Conservation (phyloP, 2,888 invertebrate genomes). For the Drosophila multiciliata region DNA sequence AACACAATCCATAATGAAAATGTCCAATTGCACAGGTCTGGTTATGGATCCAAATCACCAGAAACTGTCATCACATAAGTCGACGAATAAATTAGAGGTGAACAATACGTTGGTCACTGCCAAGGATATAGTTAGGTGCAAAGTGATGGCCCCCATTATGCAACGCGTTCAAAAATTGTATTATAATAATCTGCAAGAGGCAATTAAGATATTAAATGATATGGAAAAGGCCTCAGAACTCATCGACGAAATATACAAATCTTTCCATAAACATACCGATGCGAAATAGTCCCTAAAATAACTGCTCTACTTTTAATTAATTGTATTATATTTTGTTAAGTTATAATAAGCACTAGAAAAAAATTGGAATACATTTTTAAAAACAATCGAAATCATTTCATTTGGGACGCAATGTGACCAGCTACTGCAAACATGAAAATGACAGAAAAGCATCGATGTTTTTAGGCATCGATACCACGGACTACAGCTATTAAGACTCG, state of each 20-base stretch:
- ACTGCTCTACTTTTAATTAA: background rate
- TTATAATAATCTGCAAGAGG: slow-evolving; percentile 73
- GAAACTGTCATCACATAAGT: background rate
- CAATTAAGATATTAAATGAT: slow-evolving; percentile 78
- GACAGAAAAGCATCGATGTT: background rate
- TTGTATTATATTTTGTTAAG: slow-evolving; percentile 8
- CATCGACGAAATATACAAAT: slow-evolving; percentile 69
- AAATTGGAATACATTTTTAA: background rate
- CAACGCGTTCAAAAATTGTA: slow-evolving; percentile 77
- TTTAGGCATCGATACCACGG: background rate
- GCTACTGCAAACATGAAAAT: background rate
- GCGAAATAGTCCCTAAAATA: background rate
- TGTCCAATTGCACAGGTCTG: background rate
- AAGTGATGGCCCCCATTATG: slow-evolving; percentile 79
- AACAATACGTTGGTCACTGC: background rate
- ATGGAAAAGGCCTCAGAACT: slow-evolving; percentile 71
- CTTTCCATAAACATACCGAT: background rate
- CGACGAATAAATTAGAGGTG: background rate
- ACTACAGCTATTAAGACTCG: background rate
- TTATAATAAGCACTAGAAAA: slow-evolving; percentile 17
- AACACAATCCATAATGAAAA: slow-evolving; percentile 38
- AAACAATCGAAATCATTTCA: background rate
- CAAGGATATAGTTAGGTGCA: slow-evolving; percentile 72
- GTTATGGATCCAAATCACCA: background rate
- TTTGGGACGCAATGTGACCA: slow-evolving; percentile 23